Conservation (phyloP, 2,113 vertebrate genomes). For the Lates calcarifer region DNA sequence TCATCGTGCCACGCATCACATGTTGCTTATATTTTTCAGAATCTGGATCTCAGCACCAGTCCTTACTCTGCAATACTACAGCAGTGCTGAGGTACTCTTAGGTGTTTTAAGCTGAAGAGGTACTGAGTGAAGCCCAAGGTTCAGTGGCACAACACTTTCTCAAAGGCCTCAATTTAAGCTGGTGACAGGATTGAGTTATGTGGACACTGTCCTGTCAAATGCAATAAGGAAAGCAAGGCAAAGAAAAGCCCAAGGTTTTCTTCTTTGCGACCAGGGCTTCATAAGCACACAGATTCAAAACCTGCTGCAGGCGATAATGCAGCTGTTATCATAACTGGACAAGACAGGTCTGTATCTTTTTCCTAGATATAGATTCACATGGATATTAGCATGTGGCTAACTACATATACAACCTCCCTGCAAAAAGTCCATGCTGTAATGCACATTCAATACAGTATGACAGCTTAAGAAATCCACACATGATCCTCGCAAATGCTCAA, state of each 20-base stretch:
- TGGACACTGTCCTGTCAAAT: constrained; percentile 80
- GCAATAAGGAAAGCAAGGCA: constrained; percentile 73
- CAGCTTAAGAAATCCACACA: constrained; percentile 9
- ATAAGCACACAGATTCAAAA: constrained; percentile 58
- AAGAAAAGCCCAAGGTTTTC: constrained; percentile 60
- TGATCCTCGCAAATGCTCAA: constrained; percentile 38
- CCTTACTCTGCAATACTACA: neutral
- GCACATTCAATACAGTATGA: neutral
- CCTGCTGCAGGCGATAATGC: constrained; percentile 57
- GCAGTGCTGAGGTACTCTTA: constrained; percentile 13
- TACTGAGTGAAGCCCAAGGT: constrained; percentile 50
- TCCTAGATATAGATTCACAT: constrained; percentile 17
- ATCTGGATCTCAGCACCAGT: constrained; percentile 43
- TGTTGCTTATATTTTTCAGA: constrained; percentile 15
- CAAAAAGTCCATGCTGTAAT: neutral
- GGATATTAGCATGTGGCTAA: neutral
- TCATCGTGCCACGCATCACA: constrained; percentile 19
- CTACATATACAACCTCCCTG: neutral
- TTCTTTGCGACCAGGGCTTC: constrained; percentile 36
- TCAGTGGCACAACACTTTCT: constrained; percentile 64
- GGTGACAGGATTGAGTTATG: constrained; percentile 80
- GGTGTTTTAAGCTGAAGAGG: constrained; percentile 40
- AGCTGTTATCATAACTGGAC: constrained; percentile 53
- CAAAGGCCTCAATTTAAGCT: constrained; percentile 70
- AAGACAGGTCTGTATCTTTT: constrained; percentile 33